These are phyloP conservation scores for Drosophila bocki DNA, from an alignment of 1,140 invertebrate genomes.

Conservation along the genomic window DNA sequence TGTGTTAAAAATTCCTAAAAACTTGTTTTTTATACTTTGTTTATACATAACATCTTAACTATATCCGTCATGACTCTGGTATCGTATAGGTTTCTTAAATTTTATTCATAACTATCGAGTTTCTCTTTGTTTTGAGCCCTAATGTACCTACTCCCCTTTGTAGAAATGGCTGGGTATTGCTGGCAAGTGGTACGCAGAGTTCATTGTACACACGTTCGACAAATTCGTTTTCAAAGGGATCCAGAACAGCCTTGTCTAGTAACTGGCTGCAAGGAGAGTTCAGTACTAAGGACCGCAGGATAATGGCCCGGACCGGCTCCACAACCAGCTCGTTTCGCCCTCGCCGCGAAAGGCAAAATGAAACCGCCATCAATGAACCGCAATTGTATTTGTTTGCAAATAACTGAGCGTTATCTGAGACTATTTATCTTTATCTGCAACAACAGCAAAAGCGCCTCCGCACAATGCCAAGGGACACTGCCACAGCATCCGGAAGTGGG, in stretches of 20 bases:
- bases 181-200: conserved; percentile 50
- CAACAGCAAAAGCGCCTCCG: conserved; percentile 46
- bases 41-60: neutral
- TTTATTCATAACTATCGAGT: neutral
- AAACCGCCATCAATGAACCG: conserved; percentile 82
- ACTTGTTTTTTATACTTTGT: neutral
- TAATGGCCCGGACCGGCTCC: conserved; percentile 43
- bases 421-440: conserved; percentile 84
- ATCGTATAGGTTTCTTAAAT: neutral
- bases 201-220: conserved; percentile 52
- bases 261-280: neutral
- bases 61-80: neutral
- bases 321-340: conserved; percentile 22
- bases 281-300: conserved; percentile 41
- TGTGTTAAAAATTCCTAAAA: neutral
- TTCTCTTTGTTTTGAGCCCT: neutral
- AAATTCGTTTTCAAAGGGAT: conserved; percentile 26
- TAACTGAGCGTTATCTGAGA: conserved; percentile 81
- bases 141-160: neutral
- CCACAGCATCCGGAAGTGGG: conserved; percentile 29
- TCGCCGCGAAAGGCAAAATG: conserved; percentile 49
- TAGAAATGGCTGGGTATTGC: conserved; percentile 47
- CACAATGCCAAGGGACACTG: conserved; percentile 68
- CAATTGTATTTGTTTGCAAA: conserved; percentile 84
- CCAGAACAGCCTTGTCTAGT: conserved; percentile 22